Evolutionary conservation across 1,140 invertebrate genomes (phyloP).

Genomic region (Drosophila nigrodunni): DNA sequence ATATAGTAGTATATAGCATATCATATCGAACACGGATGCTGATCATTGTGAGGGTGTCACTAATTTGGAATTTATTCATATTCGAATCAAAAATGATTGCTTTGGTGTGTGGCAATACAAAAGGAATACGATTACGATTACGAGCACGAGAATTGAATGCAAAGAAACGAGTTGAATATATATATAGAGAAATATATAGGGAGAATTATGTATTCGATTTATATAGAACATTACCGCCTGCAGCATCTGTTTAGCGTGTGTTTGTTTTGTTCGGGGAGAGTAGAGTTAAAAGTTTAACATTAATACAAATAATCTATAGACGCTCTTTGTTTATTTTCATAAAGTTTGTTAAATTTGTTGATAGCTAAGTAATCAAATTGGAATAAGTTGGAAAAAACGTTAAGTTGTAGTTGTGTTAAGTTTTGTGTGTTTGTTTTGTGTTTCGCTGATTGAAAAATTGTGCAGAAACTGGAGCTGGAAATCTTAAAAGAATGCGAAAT

Average conservation of each 20-base stretch:
- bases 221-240: slow-evolving; percentile 58
- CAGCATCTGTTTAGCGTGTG: slow-evolving; percentile 83
- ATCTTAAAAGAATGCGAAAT: too few relatives aligned
- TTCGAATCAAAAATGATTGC: slow-evolving; percentile 41
- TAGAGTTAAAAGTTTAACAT: slow-evolving; percentile 67
- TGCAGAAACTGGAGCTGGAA: slow-evolving; percentile 8
- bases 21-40: slow-evolving; percentile 14
- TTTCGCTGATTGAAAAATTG: background rate
- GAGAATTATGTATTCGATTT: slow-evolving; percentile 28
- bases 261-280: slow-evolving; percentile 44
- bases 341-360: slow-evolving; percentile 34
- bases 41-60: slow-evolving; percentile 29
- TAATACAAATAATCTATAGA: slow-evolving; percentile 46
- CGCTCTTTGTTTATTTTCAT: background rate
- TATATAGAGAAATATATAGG: background rate
- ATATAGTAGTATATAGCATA: background rate
- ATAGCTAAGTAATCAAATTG: slow-evolving; percentile 39
- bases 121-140: slow-evolving; percentile 37
- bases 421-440: slow-evolving; percentile 8
- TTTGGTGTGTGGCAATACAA: slow-evolving; percentile 37
- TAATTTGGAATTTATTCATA: slow-evolving; percentile 60
- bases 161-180: slow-evolving; percentile 29
- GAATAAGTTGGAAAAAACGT: slow-evolving; percentile 54
- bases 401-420: slow-evolving; percentile 11
- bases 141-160: slow-evolving; percentile 11